Conservation (phyloP, 2,113 vertebrate species). For the Hipposideros armiger region DNA sequence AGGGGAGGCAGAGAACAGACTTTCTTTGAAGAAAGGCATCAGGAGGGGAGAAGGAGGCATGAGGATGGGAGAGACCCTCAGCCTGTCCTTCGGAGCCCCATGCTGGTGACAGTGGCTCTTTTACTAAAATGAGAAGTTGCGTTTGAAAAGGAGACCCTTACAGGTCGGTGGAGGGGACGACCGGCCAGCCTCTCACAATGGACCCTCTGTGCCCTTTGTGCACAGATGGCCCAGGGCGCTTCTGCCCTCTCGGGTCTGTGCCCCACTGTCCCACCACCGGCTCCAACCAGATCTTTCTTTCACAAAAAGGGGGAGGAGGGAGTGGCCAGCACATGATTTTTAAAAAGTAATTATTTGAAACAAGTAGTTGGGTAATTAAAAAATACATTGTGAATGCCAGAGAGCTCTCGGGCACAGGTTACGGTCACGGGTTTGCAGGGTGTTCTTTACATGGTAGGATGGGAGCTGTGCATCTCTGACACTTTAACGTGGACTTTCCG, state of each 20-base stretch:
- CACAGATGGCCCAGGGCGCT: background rate
- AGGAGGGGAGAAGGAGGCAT: background rate
- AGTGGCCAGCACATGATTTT: background rate
- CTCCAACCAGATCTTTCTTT: background rate
- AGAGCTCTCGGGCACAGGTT: background rate
- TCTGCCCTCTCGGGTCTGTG: background rate
- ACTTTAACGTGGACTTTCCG: rapidly evolving
- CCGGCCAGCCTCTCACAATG: background rate
- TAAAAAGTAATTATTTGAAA: background rate
- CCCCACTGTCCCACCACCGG: rapidly evolving
- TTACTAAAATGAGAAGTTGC: background rate
- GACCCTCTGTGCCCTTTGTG: background rate
- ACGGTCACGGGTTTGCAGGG: rapidly evolving
- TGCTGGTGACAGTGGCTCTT: background rate
- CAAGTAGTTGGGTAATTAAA: background rate
- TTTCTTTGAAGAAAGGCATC: background rate
- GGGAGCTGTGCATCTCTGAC: rapidly evolving
- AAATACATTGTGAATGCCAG: background rate
- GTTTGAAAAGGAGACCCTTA: background rate
- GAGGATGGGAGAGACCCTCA: background rate
- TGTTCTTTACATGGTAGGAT: too few species aligned
- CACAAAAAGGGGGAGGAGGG: background rate
- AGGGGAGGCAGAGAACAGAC: background rate
- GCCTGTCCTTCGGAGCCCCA: background rate
- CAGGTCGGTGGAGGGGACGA: rapidly evolving